These are phyloP conservation scores for Lottia scabra DNA, from an alignment of 2,888 invertebrate genomes.

Conservation along the genomic window DNA sequence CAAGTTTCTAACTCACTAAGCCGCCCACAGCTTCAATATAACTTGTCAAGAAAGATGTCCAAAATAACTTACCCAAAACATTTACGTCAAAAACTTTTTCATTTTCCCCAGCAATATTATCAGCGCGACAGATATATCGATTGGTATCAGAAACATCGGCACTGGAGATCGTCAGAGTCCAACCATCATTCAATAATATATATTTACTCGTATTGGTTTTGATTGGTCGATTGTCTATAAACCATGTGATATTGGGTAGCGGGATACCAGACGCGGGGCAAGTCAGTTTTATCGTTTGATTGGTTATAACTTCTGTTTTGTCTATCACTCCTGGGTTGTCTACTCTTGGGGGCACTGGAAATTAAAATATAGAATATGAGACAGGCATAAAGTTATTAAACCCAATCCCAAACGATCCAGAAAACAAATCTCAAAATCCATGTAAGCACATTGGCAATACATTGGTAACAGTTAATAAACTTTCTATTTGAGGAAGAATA, in stretches of 20 bases:
- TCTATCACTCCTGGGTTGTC: conserved; percentile 61
- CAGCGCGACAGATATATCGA: conserved; percentile 69
- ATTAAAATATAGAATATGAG: too few relatives aligned
- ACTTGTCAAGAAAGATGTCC: neutral
- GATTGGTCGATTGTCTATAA: conserved; percentile 44
- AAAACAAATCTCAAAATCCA: too few relatives aligned
- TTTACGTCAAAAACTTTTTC: conserved; percentile 70
- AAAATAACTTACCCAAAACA: conserved; percentile 73
- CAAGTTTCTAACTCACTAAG: too few relatives aligned
- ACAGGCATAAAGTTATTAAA: too few relatives aligned
- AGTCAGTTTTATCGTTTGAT: conserved; percentile 63
- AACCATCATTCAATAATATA: conserved; percentile 50
- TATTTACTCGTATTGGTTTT: conserved; percentile 35
- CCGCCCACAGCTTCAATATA: too few relatives aligned
- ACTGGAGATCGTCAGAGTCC: conserved; percentile 49
- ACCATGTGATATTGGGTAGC: conserved; percentile 70
- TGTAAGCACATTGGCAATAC: too few relatives aligned
- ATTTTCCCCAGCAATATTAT: conserved; percentile 69
- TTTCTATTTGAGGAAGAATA: too few relatives aligned
- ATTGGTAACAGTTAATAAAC: too few relatives aligned
- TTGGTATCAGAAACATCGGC: conserved; percentile 49
- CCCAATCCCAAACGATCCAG: too few relatives aligned
- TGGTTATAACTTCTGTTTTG: conserved; percentile 55
- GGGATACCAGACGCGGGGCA: conserved; percentile 71
- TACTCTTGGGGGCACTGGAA: conserved; percentile 69